phyloP scores from a whole-genome alignment of 2,113 vertebrate species.

The Urocynchramus pylzowi region DNA sequence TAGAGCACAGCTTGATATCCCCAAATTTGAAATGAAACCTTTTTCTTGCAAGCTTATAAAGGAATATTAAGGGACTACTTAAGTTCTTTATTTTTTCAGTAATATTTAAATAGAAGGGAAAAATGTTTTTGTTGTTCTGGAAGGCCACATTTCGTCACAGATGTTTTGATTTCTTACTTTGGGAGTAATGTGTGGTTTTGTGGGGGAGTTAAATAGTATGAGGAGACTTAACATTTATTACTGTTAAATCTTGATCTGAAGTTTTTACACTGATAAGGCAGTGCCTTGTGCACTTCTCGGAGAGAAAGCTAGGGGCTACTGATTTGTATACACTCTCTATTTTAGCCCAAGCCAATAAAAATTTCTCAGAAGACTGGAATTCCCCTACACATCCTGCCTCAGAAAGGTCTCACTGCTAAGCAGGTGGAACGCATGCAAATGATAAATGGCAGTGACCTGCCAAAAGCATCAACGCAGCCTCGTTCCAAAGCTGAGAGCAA shows the following conservation, averaged over 20 bases:
- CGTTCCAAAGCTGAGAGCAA: conserved; percentile 80
- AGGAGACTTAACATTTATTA: background rate
- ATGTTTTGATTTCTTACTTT: background rate
- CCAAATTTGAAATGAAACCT: background rate
- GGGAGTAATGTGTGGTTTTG: background rate
- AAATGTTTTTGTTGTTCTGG: background rate
- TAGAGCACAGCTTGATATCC: background rate
- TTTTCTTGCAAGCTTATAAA: background rate
- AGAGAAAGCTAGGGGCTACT: background rate
- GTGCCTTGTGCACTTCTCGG: background rate
- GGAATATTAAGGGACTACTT: background rate
- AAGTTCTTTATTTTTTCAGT: background rate
- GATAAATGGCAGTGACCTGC: conserved; percentile 86
- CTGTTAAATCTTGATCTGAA: background rate
- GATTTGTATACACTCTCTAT: background rate
- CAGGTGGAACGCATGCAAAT: conserved; percentile 87
- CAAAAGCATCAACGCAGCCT: conserved; percentile 77
- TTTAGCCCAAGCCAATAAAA: conserved; percentile 80
- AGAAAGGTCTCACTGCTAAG: conserved; percentile 78
- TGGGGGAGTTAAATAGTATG: background rate
- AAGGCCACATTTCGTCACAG: background rate
- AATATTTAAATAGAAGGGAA: background rate
- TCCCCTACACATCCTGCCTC: conserved; percentile 83
- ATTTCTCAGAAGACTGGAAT: conserved; percentile 90
- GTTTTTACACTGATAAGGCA: background rate